Conservation (phyloP, 92 coral and sea anemone genomes). For the Umimayanthus chanpuru region DNA sequence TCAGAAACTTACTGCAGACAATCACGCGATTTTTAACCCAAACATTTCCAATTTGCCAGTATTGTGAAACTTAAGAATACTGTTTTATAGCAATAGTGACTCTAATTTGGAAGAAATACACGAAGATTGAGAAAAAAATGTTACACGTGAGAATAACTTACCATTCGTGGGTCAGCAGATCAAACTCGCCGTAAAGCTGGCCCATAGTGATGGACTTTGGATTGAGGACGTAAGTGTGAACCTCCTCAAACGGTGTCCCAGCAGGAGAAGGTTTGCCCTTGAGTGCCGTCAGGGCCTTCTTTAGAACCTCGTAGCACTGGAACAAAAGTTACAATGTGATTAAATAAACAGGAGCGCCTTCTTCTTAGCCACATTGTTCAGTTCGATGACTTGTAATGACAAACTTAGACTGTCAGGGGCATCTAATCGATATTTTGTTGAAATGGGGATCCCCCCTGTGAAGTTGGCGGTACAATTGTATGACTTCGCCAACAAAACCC, state of each 20-base stretch:
- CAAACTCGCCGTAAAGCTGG: slow-evolving; percentile 97
- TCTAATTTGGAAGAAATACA: neutral
- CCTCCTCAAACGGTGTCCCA: slow-evolving; percentile 92
- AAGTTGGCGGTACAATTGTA: too few relatives aligned
- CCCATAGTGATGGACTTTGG: slow-evolving; percentile 99
- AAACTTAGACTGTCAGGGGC: too few relatives aligned
- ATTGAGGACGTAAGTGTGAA: slow-evolving; percentile 86
- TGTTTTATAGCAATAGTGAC: neutral
- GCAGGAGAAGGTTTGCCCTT: slow-evolving; percentile 98
- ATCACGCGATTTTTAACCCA: neutral
- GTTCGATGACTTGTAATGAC: too few relatives aligned
- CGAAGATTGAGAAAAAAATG: neutral
- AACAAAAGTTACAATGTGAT: neutral
- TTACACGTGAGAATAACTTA: slow-evolving; percentile 29
- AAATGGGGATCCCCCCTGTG: too few relatives aligned
- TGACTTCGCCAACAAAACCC: too few relatives aligned
- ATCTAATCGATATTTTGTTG: too few relatives aligned
- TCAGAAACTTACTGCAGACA: neutral
- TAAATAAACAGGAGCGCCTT: neutral
- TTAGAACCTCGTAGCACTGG: slow-evolving; percentile 92
- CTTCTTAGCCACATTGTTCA: too few relatives aligned
- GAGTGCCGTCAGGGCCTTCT: slow-evolving; percentile 86
- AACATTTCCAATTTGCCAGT: neutral
- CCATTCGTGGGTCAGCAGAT: slow-evolving; percentile 96
- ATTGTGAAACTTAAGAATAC: neutral